Percentiles rank a stretch among this genome's conserved stretches.
These are phyloP conservation scores for Pachyseris speciosa DNA, from an alignment of 64 coral and sea anemone species.

Conservation along the genomic window DNA sequence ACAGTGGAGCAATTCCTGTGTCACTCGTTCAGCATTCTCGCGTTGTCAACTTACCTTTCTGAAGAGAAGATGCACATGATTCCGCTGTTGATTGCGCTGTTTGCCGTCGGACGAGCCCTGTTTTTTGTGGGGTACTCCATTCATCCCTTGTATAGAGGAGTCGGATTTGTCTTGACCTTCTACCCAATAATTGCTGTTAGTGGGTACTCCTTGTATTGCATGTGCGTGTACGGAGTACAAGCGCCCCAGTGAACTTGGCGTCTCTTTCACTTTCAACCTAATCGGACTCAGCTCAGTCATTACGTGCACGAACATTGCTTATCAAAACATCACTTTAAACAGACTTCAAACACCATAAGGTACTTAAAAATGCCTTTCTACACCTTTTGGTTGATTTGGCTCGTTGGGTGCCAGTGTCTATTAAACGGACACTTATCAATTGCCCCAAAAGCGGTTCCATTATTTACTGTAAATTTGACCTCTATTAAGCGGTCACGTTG, in stretches of 20 bases:
- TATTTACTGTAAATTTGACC: too few relatives aligned
- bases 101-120: slow-evolving; percentile 28
- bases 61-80: slow-evolving; percentile 58
- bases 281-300: too few relatives aligned
- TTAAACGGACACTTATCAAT: too few relatives aligned
- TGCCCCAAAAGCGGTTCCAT: too few relatives aligned
- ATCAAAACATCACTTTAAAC: too few relatives aligned
- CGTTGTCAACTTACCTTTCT: slow-evolving; percentile 60
- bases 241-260: neutral
- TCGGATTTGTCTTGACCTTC: slow-evolving; percentile 62
- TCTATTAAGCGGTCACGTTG: too few relatives aligned
- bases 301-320: too few relatives aligned
- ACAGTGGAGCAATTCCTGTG: slow-evolving; percentile 77
- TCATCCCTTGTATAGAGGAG: slow-evolving; percentile 13
- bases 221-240: neutral
- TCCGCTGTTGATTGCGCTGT: slow-evolving; percentile 18
- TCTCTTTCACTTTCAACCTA: too few relatives aligned
- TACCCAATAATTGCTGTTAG: neutral
- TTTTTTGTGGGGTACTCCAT: slow-evolving; percentile 52
- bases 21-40: slow-evolving; percentile 30
- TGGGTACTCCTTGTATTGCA: slow-evolving; percentile 47
- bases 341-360: too few relatives aligned
- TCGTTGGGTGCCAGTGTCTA: too few relatives aligned
- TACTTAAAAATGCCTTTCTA: too few relatives aligned
- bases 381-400: too few relatives aligned